Evolutionary conservation across 2,888 invertebrate species (phyloP).

Genomic region (Automeris io): DNA sequence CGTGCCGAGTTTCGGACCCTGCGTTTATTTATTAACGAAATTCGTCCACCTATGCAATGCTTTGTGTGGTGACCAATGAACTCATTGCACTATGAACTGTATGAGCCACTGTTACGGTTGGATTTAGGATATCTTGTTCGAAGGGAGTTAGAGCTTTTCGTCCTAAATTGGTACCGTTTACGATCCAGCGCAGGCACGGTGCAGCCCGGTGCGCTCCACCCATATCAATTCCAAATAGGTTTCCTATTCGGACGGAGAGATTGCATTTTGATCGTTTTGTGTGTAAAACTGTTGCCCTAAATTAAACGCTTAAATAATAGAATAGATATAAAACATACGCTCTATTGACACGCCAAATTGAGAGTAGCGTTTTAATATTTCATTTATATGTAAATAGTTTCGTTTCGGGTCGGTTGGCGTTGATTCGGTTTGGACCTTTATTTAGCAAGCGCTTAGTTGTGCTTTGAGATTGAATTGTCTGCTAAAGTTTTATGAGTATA

Average conservation of each 20-base stretch:
- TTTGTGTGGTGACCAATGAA: conserved; percentile 26
- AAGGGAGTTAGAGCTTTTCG: conserved; percentile 33
- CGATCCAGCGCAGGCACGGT: conserved; percentile 68
- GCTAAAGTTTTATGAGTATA: too few species aligned
- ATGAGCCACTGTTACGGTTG: conserved; percentile 33
- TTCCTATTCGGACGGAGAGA: conserved; percentile 69
- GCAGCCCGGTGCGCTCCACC: conserved; percentile 64
- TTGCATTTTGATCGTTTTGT: conserved; percentile 74
- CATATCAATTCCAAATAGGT: conserved; percentile 76
- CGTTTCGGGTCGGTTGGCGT: not conserved
- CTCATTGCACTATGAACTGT: conserved; percentile 26
- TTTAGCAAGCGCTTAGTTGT: not conserved
- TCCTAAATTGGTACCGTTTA: conserved; percentile 50
- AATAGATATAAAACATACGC: conserved; percentile 62
- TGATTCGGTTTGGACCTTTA: not conserved
- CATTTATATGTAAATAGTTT: conserved; percentile 44
- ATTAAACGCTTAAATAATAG: conserved; percentile 75
- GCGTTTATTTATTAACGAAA: conserved; percentile 77
- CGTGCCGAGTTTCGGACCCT: conserved; percentile 55
- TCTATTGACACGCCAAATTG: conserved; percentile 51
- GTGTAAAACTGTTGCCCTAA: conserved; percentile 73
- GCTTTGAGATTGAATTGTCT: conserved; percentile 14
- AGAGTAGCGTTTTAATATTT: conserved; percentile 49
- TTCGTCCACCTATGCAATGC: conserved; percentile 64
- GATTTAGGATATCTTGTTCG: conserved; percentile 16